These are phyloP conservation scores for Cotesia glomerata DNA, from an alignment of 1,140 invertebrate species.

Conservation along the genomic window DNA sequence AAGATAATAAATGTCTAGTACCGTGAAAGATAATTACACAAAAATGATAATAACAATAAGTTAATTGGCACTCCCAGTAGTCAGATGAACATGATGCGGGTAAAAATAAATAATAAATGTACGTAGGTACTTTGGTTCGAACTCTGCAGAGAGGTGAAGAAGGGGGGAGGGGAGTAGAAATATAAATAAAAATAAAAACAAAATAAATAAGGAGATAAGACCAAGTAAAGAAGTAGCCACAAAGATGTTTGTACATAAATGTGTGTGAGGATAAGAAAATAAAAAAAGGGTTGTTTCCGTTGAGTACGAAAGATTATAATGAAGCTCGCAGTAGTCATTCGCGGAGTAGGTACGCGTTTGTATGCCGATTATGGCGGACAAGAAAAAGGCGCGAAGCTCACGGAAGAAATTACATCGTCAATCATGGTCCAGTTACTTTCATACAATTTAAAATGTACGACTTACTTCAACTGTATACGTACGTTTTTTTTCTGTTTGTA, in stretches of 20 bases:
- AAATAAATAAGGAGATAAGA: conserved; percentile 15
- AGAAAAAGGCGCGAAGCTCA: conserved; percentile 30
- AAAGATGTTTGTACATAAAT: not conserved
- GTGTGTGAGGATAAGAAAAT: not conserved
- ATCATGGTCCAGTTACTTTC: conserved; percentile 56
- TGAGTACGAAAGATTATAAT: too few relatives aligned
- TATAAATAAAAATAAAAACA: conserved; percentile 2
- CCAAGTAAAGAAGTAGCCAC: not conserved
- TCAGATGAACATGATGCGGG: too few relatives aligned
- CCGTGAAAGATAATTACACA: too few relatives aligned
- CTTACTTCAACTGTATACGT: conserved; percentile 30
- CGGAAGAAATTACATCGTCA: conserved; percentile 51
- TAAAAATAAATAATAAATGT: not conserved
- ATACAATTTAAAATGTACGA: conserved; percentile 5
- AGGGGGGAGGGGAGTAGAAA: not conserved
- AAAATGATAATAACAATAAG: too few relatives aligned
- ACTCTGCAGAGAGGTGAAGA: not conserved
- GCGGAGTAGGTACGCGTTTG: not conserved
- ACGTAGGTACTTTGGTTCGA: not conserved
- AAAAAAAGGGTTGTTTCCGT: too few relatives aligned
- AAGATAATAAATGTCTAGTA: too few relatives aligned
- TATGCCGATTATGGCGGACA: conserved; percentile 10
- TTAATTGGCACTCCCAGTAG: too few relatives aligned
- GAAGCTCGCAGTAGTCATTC: too few relatives aligned
- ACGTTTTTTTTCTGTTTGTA: not conserved